Conservation (phyloP, 2,888 invertebrate species). For the Cheilosia vernalis region DNA sequence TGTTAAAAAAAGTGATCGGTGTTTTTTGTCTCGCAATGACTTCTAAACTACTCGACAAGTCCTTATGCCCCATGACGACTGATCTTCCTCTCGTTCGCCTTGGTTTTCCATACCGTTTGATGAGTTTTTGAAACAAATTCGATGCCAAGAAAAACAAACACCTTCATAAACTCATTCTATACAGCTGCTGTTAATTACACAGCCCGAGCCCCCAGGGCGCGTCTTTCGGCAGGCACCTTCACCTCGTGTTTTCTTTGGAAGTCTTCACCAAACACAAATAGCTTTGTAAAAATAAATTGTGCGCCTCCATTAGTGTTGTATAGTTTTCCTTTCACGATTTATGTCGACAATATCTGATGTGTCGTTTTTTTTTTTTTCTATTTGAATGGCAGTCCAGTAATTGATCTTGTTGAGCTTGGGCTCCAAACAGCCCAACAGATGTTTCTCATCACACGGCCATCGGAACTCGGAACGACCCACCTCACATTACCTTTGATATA, state of each 20-base stretch:
- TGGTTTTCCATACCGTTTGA: conserved; percentile 22
- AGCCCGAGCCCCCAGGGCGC: conserved; percentile 5
- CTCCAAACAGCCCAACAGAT: not conserved
- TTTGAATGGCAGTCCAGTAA: not conserved
- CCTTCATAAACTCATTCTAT: conserved; percentile 6
- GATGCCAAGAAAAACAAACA: conserved; percentile 55
- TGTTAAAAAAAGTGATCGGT: no score
- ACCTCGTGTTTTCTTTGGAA: conserved; percentile 62
- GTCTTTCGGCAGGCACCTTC: not conserved
- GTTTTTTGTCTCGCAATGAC: no score
- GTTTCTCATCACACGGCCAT: not conserved
- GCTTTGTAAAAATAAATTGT: conserved; percentile 20
- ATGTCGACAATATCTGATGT: not conserved
- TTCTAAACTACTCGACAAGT: not conserved
- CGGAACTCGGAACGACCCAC: not conserved
- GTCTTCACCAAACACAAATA: conserved; percentile 22
- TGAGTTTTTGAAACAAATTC: conserved; percentile 11
- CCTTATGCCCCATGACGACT: not conserved
- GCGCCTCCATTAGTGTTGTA: conserved; percentile 1
- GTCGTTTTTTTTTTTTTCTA: not conserved
- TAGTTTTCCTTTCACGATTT: conserved; percentile 22
- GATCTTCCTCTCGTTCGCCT: conserved; percentile 8
- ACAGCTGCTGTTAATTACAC: conserved; percentile 62
- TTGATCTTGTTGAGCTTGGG: not conserved
- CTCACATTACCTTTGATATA: not conserved